Base-by-base conservation (phyloP, 2,113 vertebrate species). In the Eurypyga helias region DNA sequence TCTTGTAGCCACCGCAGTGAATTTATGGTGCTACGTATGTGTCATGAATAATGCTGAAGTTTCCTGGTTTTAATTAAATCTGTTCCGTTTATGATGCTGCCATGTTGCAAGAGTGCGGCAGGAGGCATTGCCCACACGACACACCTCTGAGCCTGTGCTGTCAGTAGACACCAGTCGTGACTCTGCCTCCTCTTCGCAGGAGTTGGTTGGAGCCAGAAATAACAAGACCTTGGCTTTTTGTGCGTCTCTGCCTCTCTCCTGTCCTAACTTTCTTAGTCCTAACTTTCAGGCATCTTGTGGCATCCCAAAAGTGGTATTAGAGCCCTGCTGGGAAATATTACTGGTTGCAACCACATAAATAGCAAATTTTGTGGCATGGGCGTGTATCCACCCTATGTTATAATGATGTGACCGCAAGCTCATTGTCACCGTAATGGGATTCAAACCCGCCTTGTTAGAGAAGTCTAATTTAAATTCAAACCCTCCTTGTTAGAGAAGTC, bases 11-110 rank as follows among this genome's bases (percentile, higher is more conserved):
- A 46, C 67, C 10, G 19, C 1, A 6, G 76, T 80, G 83, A 54
- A 95, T 93, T 96, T 93, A 93, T 81, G 83, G 92, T 36, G 62
- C 79, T 80, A 45, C 7, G 10, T 41, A 61, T 61, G 88, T 91
- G 79, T 71, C 38, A 10, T 38, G 90, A 89, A 96, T 62, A 46
- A 62, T 4, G 10, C 76, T 8, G 72, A 52, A 19, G 51, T 81
- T 96, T 86, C 91, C 95, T 92, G 95, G n/a, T 24, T 95, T 96
- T 96, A 80, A 93, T 96, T 77, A 90, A 96, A 90, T 80, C 66
- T 38, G 8, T 4, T 57, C 38, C 11, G 4, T 83, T 82, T 62
- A 17, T 48, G 65, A 48, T 51, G 11, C 62, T 73, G 77, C 66
- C 70, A 13, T 41, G 80, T 11, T 33, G 57, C 67, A 17, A 13